A percentile compares a stretch with the other conserved stretches of the same genome.
These are phyloP conservation scores for Pygoscelis antarcticus DNA, from an alignment of 2,113 vertebrate genomes.

Conservation along the genomic window DNA sequence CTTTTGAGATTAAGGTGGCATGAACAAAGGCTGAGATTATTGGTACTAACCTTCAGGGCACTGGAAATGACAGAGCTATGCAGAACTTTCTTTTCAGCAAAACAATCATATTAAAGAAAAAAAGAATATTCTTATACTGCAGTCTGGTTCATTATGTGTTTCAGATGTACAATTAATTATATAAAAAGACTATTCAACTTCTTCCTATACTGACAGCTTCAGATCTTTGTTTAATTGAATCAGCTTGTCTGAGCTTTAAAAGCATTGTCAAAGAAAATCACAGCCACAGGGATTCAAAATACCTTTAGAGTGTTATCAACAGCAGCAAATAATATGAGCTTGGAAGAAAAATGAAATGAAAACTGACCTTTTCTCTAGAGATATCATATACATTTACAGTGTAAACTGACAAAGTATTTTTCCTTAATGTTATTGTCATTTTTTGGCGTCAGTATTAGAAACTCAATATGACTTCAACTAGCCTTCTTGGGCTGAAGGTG, in stretches of 20 bases:
- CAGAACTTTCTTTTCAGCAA: neutral
- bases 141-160: neutral
- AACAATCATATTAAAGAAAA: neutral
- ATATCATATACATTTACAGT: neutral
- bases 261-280: constrained; percentile 45
- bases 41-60: neutral
- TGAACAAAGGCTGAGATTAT: neutral
- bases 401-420: neutral
- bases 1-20: neutral
- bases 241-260: constrained; percentile 21
- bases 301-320: constrained; percentile 14
- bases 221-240: constrained; percentile 49
- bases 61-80: neutral
- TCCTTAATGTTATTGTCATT: neutral
- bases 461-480: neutral
- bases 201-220: constrained; percentile 6
- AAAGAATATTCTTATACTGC: neutral
- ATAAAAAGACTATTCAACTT: constrained; percentile 18
- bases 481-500: neutral
- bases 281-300: neutral
- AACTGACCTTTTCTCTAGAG: neutral
- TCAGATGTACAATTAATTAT: constrained; percentile 50
- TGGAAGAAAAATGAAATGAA: constrained; percentile 15
- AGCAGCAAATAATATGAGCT: neutral
- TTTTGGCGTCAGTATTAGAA: neutral